Evolutionary conservation across 2,797 vertebrate genomes (phyloP), one percentile per base, ranked within the genome.

Genomic region (Podarcis siculus): DNA sequence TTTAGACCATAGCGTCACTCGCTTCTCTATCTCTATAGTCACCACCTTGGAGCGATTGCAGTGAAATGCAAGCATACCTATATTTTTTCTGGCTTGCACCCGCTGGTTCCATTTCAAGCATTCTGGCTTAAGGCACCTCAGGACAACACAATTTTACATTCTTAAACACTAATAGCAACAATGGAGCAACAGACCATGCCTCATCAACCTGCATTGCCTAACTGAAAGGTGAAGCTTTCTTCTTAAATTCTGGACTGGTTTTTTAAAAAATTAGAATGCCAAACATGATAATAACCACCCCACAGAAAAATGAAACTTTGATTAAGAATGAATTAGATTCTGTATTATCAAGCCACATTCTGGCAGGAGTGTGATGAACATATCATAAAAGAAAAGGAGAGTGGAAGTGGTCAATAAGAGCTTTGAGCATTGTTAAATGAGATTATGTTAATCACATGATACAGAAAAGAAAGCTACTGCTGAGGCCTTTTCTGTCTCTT

Each of bases 101-200:
- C 8, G 4, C 7, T 27, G 12, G 25, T 30, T 73, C 32, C 37
- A 9, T 78, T 79, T 64, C 17, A 86, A 67, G n/a, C 13, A 45
- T 91, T 87, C 79, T 89, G 67, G 21, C 91, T 75, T 91, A 3
- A 4, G 5, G 92, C 92, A 13, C 12, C 2, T 89, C 81, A 82
- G 27, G 8, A 86, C 91, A 89, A 79, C 58, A 64, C 15, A 85
- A 12, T 30, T 58, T 78, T 86, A n/a, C 82, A 39, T 30, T 49
- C 13, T 87, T 79, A 67, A 89, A 79, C 58, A 76, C 79, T 49
- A 86, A 49, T 64, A 1, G 4, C 58, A 71, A 89, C 35, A 58
- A 73, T 39, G 35, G 17, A 85, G 67, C 3, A 85, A 23, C 19
- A 82, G 49, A 42, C 72, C 79, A 78, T 27, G 35, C 78, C 93